Conservation (phyloP, 2,113 vertebrate genomes). For the Diphyllodes magnificus region DNA sequence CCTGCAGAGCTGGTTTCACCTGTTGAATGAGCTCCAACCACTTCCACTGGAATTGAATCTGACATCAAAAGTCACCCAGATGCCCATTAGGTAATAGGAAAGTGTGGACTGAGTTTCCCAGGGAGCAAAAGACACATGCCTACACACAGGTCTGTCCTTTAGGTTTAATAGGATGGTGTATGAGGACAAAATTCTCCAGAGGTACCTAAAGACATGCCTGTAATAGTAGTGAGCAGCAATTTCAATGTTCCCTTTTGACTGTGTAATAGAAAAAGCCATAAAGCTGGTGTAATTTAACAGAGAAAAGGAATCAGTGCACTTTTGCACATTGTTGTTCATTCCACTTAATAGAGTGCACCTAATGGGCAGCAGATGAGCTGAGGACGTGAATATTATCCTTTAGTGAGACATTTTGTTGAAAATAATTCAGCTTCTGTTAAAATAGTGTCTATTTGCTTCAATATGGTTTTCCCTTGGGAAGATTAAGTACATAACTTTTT, state of each 20-base stretch:
- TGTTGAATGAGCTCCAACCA: not conserved
- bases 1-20: not conserved
- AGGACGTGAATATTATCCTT: not conserved
- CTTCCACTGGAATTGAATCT: not conserved
- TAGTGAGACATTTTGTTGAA: not conserved
- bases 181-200: not conserved
- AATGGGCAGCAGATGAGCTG: not conserved
- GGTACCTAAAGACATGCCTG: not conserved
- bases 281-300: not conserved
- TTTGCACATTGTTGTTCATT: not conserved
- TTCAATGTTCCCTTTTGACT: not conserved
- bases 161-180: not conserved
- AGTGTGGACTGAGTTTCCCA: not conserved
- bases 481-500: not conserved
- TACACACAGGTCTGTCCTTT: not conserved
- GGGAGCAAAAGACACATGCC: not conserved
- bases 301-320: not conserved
- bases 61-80: not conserved
- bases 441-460: not conserved
- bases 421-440: not conserved
- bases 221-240: not conserved
- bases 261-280: not conserved
- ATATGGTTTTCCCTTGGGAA: not conserved
- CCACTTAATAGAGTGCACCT: not conserved
- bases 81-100: not conserved